Percentiles rank a stretch among this genome's conserved stretches.
phyloP scores from a whole-genome alignment of 2,888 invertebrate species.

The Andrena bicolor region DNA sequence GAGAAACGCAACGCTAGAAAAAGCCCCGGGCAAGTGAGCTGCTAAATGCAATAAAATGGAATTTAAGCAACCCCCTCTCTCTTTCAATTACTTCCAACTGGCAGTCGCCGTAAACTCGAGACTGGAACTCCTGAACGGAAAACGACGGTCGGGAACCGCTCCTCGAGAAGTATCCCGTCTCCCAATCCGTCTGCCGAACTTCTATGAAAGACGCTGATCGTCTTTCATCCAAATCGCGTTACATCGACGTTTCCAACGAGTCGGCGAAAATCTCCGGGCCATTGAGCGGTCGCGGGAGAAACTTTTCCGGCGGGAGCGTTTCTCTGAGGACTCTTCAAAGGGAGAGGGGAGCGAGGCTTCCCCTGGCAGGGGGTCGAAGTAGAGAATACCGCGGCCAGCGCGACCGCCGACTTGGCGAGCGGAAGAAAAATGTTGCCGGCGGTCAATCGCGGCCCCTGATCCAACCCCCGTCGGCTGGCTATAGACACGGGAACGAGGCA shows the following conservation, averaged over 20 bases:
- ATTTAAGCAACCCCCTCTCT: slow-evolving; percentile 1
- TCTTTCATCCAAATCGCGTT: slow-evolving; percentile 57
- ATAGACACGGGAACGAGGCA: slow-evolving; percentile 38
- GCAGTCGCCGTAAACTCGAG: background rate
- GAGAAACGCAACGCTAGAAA: background rate
- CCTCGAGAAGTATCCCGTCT: background rate
- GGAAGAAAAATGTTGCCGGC: slow-evolving; percentile 45
- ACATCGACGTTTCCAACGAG: slow-evolving; percentile 43
- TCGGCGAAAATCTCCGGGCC: slow-evolving; percentile 52
- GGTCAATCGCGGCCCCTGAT: slow-evolving; percentile 65
- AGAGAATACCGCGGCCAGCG: slow-evolving; percentile 19
- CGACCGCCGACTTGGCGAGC: slow-evolving; percentile 1
- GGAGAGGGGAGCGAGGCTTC: background rate
- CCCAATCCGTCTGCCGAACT: background rate
- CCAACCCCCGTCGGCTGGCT: slow-evolving; percentile 24
- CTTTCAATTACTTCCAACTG: slow-evolving; percentile 1
- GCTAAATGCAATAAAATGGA: background rate
- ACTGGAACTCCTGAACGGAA: background rate
- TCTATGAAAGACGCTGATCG: slow-evolving; percentile 40
- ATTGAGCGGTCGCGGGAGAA: slow-evolving; percentile 38
- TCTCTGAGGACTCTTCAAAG: slow-evolving; percentile 25
- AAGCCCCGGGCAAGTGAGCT: background rate
- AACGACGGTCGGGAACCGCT: slow-evolving; percentile 6
- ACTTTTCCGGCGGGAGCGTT: slow-evolving; percentile 20
- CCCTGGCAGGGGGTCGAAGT: slow-evolving; percentile 5